These are phyloP conservation scores for Drosophila orena DNA, from an alignment of 1,140 invertebrate species.

Conservation along the genomic window DNA sequence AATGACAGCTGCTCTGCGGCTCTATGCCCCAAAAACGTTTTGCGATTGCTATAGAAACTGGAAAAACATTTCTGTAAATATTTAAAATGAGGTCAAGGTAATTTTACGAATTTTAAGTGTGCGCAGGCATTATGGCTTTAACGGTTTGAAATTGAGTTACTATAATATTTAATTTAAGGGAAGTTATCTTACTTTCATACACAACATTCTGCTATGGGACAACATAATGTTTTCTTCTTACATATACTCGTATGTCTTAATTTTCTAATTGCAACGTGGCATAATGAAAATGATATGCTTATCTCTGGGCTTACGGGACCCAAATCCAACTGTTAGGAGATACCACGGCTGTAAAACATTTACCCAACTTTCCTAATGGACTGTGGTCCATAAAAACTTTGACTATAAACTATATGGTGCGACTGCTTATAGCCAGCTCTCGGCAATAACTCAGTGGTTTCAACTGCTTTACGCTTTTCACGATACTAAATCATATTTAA, in stretches of 20 bases:
- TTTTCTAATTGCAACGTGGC: too few relatives aligned
- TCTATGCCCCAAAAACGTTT: conserved; percentile 64
- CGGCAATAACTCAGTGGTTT: conserved; percentile 42
- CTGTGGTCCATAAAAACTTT: conserved; percentile 27
- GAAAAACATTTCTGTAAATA: conserved; percentile 47
- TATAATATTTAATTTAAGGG: not conserved
- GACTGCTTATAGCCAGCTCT: conserved; percentile 13
- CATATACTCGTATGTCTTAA: too few relatives aligned
- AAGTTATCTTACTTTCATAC: not conserved
- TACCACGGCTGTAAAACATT: conserved; percentile 21
- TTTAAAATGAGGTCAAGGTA: conserved; percentile 50
- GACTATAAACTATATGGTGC: conserved; percentile 21
- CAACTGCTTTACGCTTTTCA: conserved; percentile 21
- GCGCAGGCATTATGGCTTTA: not conserved
- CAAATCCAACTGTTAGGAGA: not conserved
- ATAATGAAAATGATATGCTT: not conserved
- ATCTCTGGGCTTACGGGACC: not conserved
- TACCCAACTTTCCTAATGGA: conserved; percentile 4
- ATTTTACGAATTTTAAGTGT: not conserved
- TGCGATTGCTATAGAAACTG: not conserved
- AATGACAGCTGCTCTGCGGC: conserved; percentile 37
- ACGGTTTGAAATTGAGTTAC: not conserved
- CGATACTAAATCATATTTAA: conserved; percentile 66
- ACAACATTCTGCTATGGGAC: too few relatives aligned
- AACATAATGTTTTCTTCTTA: too few relatives aligned